Percentiles rank a stretch among this genome's conserved stretches.
phyloP scores from a whole-genome alignment of 2,113 vertebrate genomes.

The Thalassarche chlororhynchos region DNA sequence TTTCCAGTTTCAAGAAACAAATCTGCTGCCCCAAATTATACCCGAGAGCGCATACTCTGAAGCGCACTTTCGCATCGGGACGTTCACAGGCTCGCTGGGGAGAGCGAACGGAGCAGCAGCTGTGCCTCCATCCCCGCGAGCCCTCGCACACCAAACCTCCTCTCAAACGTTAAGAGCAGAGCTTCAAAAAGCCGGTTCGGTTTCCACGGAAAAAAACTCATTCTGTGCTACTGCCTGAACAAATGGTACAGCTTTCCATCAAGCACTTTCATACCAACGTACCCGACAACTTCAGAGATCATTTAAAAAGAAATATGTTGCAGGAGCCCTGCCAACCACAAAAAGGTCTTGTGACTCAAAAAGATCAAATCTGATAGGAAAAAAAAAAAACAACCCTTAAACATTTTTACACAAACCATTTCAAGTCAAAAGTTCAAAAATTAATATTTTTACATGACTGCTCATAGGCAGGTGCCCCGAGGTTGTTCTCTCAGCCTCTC shows the following conservation, averaged over 20 bases:
- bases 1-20: background rate
- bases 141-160: conserved; percentile 18
- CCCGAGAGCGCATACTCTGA: background rate
- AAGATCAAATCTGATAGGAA: conserved; percentile 53
- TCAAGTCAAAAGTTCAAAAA: conserved; percentile 66
- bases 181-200: conserved; percentile 53
- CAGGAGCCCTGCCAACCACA: conserved; percentile 66
- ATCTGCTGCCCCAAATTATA: background rate
- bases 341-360: conserved; percentile 64
- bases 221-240: conserved; percentile 48
- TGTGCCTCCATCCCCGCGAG: conserved; percentile 13
- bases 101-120: conserved; percentile 1
- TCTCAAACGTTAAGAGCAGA: background rate
- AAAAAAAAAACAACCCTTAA: conserved; percentile 23
- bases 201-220: conserved; percentile 27
- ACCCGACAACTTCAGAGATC: conserved; percentile 58
- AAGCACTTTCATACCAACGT: conserved; percentile 1
- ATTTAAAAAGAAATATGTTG: conserved; percentile 50
- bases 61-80: background rate
- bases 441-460: conserved; percentile 46
- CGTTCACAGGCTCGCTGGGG: background rate
- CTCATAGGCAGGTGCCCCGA: conserved; percentile 10
- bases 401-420: conserved; percentile 50
- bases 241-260: conserved; percentile 40
- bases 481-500: conserved; percentile 46